These are phyloP conservation scores for Cheilosia vernalis DNA, from an alignment of 2,888 invertebrate species.

Conservation along the genomic window DNA sequence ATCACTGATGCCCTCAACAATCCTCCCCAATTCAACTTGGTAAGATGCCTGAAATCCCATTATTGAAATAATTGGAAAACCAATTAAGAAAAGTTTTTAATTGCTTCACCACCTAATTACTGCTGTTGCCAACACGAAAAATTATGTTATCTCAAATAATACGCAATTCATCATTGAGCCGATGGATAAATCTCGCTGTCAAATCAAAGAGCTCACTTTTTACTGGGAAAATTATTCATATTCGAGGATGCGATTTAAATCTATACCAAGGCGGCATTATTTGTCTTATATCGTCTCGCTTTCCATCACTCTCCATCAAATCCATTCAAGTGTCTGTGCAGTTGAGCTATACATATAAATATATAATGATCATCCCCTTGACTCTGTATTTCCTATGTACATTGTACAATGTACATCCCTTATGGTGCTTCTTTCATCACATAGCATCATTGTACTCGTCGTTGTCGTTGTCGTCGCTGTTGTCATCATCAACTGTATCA, in stretches of 20 bases:
- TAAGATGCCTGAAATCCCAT: not conserved
- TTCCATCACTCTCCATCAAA: constrained; percentile 32
- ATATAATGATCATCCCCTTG: constrained; percentile 53
- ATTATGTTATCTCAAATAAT: no score
- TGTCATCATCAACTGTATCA: constrained; percentile 38
- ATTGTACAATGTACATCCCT: constrained; percentile 18
- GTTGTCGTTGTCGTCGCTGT: constrained; percentile 3
- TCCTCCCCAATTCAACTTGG: not conserved
- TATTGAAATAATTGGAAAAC: constrained; percentile 39
- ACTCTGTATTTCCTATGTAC: constrained; percentile 10
- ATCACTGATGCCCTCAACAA: not conserved
- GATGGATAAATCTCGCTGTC: constrained; percentile 29
- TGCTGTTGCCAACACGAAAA: not conserved
- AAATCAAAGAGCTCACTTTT: constrained; percentile 44
- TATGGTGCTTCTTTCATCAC: constrained; percentile 26
- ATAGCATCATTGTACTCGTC: constrained; percentile 15
- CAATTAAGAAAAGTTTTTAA: constrained; percentile 66
- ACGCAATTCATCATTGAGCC: constrained; percentile 28
- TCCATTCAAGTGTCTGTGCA: constrained; percentile 42
- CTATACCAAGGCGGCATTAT: constrained; percentile 26
- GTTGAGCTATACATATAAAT: constrained; percentile 19
- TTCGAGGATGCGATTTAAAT: constrained; percentile 57
- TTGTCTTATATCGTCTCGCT: constrained; percentile 32
- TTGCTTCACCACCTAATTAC: constrained; percentile 57
- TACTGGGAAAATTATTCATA: constrained; percentile 23